Conservation (phyloP, 2,888 invertebrate genomes). For the Disparrhopalites patrizii region DNA sequence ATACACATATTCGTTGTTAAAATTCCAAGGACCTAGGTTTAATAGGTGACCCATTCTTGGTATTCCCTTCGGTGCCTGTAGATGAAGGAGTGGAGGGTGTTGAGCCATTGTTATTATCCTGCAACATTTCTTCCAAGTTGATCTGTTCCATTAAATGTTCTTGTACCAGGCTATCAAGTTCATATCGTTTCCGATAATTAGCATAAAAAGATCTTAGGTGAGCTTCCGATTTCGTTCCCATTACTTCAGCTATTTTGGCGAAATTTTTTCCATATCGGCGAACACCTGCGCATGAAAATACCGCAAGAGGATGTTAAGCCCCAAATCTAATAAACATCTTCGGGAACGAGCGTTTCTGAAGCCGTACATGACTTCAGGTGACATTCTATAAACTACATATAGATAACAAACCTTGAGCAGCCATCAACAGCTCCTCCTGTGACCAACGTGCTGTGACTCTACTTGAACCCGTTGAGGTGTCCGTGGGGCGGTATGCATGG, state of each 20-base stretch:
- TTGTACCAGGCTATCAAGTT: constrained; percentile 77
- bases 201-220: constrained; percentile 89
- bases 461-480: constrained; percentile 55
- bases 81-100: constrained; percentile 1
- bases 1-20: background rate
- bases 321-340: background rate
- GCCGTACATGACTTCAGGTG: too few relatives aligned
- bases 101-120: constrained; percentile 13
- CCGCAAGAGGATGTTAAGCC: background rate
- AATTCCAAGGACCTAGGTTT: constrained; percentile 11
- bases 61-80: background rate
- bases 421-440: constrained; percentile 83
- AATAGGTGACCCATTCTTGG: constrained; percentile 1
- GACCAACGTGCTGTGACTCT: constrained; percentile 87
- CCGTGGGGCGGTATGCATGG: constrained; percentile 62
- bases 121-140: constrained; percentile 18
- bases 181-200: constrained; percentile 82
- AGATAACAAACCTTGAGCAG: constrained; percentile 68
- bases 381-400: background rate
- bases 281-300: constrained; percentile 55
- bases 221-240: constrained; percentile 91
- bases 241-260: constrained; percentile 87
- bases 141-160: constrained; percentile 63
- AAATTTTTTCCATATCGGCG: constrained; percentile 71
- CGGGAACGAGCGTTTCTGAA: background rate